Evolutionary conservation across 2,888 invertebrate species (phyloP), one percentile per base, ranked within the genome.

Genomic region (Nephrotoma flavescens): DNA sequence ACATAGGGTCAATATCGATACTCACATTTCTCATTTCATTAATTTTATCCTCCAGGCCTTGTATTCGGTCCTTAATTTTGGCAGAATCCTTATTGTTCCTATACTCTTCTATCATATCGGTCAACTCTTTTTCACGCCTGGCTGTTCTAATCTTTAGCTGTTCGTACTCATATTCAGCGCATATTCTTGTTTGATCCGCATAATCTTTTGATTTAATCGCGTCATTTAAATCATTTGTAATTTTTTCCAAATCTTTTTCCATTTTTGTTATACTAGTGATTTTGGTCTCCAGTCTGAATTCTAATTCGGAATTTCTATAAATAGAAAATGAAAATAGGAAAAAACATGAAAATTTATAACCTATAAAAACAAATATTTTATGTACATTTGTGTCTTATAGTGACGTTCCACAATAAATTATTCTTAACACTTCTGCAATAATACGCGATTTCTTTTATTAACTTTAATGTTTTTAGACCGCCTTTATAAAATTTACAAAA

Each of bases 111-210:
- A 94, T 88, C 0, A 91, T 89, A 1, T 92, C 92, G 0, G 94
- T 88, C 5, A 94, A 89, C 89, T 94, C 94, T 44, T 91, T 90
- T 90, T 94, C 94, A 86, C 94, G 91, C 0, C 89, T 90, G 89
- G 92, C 93, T 6, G 92, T 90, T 89, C 93, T 94, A 6, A 90
- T 91, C 89, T 92, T 92, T 6, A 93, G 90, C 31, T 92, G 92
- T 87, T 94, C 92, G 88, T 92, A 93, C 89, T 92, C 92, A 86
- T 93, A 93, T 89, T 94, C 93, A 87, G 90, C 87, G 86, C 89
- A 90, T 41, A 57, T 87, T 85, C 87, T 87, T 86, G 86, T 83
- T 45, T 86, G 88, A 86, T 88, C 87, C 11, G 87, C 85, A 1
- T 86, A 42, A 19, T 86, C 52, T 84, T 87, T 88, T 87, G 88